A percentile compares a stretch with the other conserved stretches of the same genome.
Evolutionary conservation across 2,797 vertebrate species (phyloP).

Genomic region (Carduelis carduelis): DNA sequence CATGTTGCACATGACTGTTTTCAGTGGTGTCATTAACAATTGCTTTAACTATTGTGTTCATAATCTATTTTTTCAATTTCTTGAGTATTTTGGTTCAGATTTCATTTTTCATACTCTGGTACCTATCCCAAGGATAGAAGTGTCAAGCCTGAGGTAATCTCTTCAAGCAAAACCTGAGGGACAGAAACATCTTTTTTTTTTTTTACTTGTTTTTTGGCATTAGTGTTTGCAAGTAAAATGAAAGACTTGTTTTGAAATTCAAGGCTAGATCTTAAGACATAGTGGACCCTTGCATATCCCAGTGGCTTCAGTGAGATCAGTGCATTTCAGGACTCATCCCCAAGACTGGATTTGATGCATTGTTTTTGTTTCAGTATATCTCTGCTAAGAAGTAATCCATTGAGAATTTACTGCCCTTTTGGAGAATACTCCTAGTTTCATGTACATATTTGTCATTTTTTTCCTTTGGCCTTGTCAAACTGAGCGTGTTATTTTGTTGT

Average conservation of each 20-base stretch:
- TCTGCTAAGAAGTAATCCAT: not conserved
- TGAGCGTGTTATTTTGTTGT: slow-evolving; percentile 23
- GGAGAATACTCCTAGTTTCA: slow-evolving; percentile 5
- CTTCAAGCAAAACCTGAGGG: slow-evolving; percentile 3
- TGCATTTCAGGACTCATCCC: not conserved
- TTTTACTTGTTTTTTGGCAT: not conserved
- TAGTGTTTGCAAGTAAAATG: slow-evolving; percentile 31
- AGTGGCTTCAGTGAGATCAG: slow-evolving; percentile 12
- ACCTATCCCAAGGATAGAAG: not conserved
- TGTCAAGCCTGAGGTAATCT: not conserved
- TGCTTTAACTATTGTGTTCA: not conserved
- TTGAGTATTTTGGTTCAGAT: not conserved
- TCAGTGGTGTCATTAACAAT: not conserved
- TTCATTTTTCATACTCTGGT: not conserved
- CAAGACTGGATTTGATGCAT: not conserved
- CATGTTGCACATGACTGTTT: not conserved
- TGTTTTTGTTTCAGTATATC: slow-evolving; percentile 12
- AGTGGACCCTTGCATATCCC: not conserved
- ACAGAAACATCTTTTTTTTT: not conserved
- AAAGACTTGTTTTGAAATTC: slow-evolving; percentile 42
- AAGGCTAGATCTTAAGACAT: not conserved
- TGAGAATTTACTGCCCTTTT: slow-evolving; percentile 16
- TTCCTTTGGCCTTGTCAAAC: slow-evolving; percentile 31
- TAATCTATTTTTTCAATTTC: not conserved
- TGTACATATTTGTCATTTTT: not conserved